Evolutionary conservation across 2,888 invertebrate species (phyloP), one percentile per base, ranked within the genome.

Genomic region (Pammene fasciana): DNA sequence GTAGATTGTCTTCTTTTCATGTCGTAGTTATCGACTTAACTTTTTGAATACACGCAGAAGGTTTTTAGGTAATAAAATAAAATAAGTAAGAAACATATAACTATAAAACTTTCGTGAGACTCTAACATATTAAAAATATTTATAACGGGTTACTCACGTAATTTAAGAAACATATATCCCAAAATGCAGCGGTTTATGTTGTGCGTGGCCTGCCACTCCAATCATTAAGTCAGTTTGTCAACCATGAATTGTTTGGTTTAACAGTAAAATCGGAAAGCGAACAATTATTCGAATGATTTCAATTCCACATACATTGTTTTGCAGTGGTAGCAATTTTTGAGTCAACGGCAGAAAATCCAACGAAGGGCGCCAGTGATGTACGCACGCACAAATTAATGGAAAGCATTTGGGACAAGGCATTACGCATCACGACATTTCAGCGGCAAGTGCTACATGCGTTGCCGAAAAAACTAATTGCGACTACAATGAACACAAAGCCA

Each of bases 381-480:
- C 81, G 81, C 78, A 82, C 76, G 82, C 83, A 83, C 82, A 86
- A 89, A 88, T 90, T 88, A 87, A 87, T 82, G 82, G 80, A 85
- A 86, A 85, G 84, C 82, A 89, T 89, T 86, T 83, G 82, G 85
- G 85, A 84, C 83, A 81, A 78, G 80, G 82, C 88, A 90, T 88
- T 85, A 85, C 85, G 82, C 81, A 85, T 86, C 84, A 83, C 81
- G 87, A 87, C 91, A 89, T 90, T 89, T 86, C 85, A 83, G 80
- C 81, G 85, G 83, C 90, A 88, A 89, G 90, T 86, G 86, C 88
- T 83, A 84, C 77, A 82, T 79, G 84, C 82, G 83, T 81, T 84
- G 84, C 81, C 81, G 88, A 92, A 90, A 90, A 90, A 83, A 85
- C 85, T 92, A 92, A 92, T 92, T 92, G 85, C 90, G 82, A 86